These are phyloP conservation scores for Eilema sororculum DNA, from an alignment of 2,888 invertebrate genomes.

Conservation along the genomic window DNA sequence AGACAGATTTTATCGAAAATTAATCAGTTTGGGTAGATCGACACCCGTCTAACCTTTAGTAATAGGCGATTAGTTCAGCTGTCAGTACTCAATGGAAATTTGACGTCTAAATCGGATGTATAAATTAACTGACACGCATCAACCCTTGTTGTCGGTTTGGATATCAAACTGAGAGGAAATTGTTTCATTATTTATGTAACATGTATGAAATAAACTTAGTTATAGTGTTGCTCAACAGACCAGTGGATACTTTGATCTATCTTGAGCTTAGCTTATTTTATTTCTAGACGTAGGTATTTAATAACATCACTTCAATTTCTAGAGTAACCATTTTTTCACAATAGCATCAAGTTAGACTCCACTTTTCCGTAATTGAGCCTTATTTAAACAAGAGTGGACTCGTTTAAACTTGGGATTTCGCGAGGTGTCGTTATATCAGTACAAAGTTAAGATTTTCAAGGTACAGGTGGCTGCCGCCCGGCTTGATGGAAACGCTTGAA, in stretches of 20 bases:
- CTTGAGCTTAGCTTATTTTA: background rate
- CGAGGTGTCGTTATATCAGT: conserved; percentile 35
- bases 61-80: conserved; percentile 34
- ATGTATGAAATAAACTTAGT: background rate
- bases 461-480: conserved; percentile 42
- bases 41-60: conserved; percentile 25
- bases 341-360: background rate
- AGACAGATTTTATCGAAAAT: conserved; percentile 27
- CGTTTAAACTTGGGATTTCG: conserved; percentile 49
- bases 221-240: background rate
- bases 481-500: conserved; percentile 41
- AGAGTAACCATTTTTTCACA: background rate
- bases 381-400: conserved; percentile 27
- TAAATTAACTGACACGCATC: conserved; percentile 23
- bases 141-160: conserved; percentile 10
- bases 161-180: conserved; percentile 4
- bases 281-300: too few species aligned
- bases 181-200: background rate
- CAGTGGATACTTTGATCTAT: background rate
- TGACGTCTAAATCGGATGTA: conserved; percentile 25
- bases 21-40: conserved; percentile 26
- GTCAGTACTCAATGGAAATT: conserved; percentile 24
- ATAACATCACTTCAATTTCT: background rate
- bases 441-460: conserved; percentile 36
- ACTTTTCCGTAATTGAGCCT: conserved; percentile 33